These are phyloP conservation scores for Strigops habroptila DNA, from an alignment of 2,113 vertebrate species.

Conservation along the genomic window DNA sequence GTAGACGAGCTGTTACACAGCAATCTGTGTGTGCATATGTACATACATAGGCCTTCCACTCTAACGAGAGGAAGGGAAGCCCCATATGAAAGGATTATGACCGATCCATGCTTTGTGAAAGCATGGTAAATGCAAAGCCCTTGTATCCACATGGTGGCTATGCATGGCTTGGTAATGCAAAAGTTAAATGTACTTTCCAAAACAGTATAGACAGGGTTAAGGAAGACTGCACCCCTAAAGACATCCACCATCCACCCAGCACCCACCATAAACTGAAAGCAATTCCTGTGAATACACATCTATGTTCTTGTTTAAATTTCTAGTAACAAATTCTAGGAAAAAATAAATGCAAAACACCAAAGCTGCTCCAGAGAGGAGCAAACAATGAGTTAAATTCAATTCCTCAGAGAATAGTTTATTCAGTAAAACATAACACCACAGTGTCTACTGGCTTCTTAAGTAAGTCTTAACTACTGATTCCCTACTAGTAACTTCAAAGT, in stretches of 20 bases:
- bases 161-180: background rate
- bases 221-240: background rate
- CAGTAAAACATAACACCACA: background rate
- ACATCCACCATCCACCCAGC: background rate
- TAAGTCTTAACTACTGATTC: background rate
- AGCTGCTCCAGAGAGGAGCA: background rate
- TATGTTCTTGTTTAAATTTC: background rate
- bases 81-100: background rate
- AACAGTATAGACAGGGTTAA: background rate
- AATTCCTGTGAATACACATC: background rate
- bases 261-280: background rate
- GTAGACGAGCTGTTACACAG: background rate
- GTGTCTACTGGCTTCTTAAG: background rate
- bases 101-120: background rate
- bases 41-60: background rate
- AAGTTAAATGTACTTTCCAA: background rate
- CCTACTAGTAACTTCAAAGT: background rate
- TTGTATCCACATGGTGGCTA: background rate
- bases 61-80: background rate
- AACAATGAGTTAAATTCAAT: background rate
- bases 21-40: background rate
- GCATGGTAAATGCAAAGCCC: background rate
- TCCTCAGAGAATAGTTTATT: background rate
- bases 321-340: background rate
- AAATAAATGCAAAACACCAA: background rate